Evolutionary conservation across 1,140 invertebrate genomes (phyloP).

Genomic region (Heliconius hermathena): DNA sequence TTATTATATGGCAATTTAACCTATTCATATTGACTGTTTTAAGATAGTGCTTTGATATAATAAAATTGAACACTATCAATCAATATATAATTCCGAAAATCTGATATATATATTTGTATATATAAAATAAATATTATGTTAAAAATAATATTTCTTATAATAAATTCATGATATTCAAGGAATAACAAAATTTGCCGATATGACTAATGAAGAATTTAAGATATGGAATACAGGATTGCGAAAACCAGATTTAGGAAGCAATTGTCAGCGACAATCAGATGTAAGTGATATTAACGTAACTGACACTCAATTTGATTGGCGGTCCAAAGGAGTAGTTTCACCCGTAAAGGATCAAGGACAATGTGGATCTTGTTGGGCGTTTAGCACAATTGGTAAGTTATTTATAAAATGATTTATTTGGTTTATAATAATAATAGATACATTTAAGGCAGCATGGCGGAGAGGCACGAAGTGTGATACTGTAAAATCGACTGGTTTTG

Average conservation of each 20-base stretch:
- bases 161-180: conserved; percentile 21
- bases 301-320: conserved; percentile 33
- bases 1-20: too few species aligned
- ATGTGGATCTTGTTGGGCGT: conserved; percentile 47
- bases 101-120: too few species aligned
- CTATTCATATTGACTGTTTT: too few species aligned
- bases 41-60: too few species aligned
- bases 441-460: too few species aligned
- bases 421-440: too few species aligned
- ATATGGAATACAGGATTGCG: conserved; percentile 15
- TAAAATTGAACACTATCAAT: too few species aligned
- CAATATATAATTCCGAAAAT: too few species aligned
- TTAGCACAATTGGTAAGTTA: conserved; percentile 36
- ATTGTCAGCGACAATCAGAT: neutral
- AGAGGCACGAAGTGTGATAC: too few species aligned
- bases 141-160: too few species aligned
- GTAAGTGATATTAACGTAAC: neutral
- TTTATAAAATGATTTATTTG: neutral
- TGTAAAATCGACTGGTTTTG: too few species aligned
- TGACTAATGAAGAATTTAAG: conserved; percentile 28
- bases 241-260: neutral
- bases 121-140: too few species aligned
- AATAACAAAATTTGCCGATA: conserved; percentile 34
- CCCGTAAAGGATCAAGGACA: conserved; percentile 23
- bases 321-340: conserved; percentile 28